Evolutionary conservation across 2,113 vertebrate species (phyloP).

Genomic region (Dromiciops gliroides): DNA sequence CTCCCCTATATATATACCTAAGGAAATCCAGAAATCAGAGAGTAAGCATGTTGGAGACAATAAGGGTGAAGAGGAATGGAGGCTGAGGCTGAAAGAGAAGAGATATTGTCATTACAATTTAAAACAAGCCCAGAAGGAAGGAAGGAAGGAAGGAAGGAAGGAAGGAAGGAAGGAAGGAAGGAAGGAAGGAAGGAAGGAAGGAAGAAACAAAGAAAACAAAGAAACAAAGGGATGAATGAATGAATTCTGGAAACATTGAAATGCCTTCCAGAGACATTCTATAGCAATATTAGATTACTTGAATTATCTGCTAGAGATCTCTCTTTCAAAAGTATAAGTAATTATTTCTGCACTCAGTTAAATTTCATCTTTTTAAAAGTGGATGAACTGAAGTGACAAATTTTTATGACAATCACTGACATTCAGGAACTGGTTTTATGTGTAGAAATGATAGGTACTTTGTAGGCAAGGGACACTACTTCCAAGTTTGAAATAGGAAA

Average conservation of each 20-base stretch:
- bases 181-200: not conserved
- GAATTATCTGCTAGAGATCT: not conserved
- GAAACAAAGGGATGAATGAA: no score
- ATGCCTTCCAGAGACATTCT: not conserved
- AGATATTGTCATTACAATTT: not conserved
- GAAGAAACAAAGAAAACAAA: no score
- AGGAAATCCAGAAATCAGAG: not conserved
- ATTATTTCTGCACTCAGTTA: not conserved
- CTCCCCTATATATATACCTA: no score
- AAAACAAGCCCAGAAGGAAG: not conserved
- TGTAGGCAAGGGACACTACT: not conserved
- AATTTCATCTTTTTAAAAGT: not conserved
- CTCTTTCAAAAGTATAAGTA: no score
- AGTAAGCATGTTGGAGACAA: not conserved
- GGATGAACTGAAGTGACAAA: not conserved
- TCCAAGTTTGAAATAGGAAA: not conserved
- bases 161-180: not conserved
- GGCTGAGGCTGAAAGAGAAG: not conserved
- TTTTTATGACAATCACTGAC: not conserved
- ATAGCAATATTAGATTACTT: not conserved
- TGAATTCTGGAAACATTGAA: not conserved
- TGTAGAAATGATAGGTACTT: not conserved
- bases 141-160: not conserved
- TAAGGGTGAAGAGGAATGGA: not conserved
- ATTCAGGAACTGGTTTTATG: not conserved